phyloP scores from a whole-genome alignment of 2,797 vertebrate species.

The Ceryle rudis region DNA sequence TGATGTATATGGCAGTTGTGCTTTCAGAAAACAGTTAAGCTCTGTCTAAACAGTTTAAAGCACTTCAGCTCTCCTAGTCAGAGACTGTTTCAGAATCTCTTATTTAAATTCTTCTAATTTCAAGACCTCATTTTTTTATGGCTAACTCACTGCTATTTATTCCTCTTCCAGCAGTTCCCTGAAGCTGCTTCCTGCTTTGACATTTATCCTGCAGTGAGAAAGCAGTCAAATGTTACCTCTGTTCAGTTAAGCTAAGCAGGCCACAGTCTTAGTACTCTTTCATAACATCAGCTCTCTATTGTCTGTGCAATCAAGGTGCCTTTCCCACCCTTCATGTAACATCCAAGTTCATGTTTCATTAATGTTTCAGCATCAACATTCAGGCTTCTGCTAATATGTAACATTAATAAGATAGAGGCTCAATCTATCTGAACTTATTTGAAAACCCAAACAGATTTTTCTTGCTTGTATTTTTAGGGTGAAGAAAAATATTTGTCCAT shows the following conservation, averaged over 20 bases:
- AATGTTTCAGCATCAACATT: conserved; percentile 47
- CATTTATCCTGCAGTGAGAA: background rate
- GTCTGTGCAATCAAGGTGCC: background rate
- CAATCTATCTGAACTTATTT: background rate
- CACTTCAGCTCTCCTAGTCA: background rate
- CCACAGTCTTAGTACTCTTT: background rate
- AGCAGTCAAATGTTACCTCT: background rate
- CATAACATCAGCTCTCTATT: background rate
- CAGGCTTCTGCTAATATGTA: background rate
- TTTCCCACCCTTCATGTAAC: background rate
- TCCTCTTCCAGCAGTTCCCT: background rate
- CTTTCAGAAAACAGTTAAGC: background rate
- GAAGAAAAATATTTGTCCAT: background rate
- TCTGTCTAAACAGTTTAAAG: background rate
- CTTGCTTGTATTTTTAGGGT: background rate
- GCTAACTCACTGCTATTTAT: background rate
- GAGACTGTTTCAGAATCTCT: background rate
- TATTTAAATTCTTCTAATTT: background rate
- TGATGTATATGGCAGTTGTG: background rate
- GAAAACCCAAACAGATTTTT: background rate
- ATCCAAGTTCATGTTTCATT: conserved; percentile 48
- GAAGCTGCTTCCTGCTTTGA: conserved; percentile 4
- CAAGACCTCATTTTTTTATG: background rate
- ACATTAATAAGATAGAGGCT: background rate
- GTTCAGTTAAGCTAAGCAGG: background rate